A percentile compares a stretch with the other conserved stretches of the same genome.
phyloP scores from a whole-genome alignment of 2,797 vertebrate species.

The Semotilus atromaculatus region DNA sequence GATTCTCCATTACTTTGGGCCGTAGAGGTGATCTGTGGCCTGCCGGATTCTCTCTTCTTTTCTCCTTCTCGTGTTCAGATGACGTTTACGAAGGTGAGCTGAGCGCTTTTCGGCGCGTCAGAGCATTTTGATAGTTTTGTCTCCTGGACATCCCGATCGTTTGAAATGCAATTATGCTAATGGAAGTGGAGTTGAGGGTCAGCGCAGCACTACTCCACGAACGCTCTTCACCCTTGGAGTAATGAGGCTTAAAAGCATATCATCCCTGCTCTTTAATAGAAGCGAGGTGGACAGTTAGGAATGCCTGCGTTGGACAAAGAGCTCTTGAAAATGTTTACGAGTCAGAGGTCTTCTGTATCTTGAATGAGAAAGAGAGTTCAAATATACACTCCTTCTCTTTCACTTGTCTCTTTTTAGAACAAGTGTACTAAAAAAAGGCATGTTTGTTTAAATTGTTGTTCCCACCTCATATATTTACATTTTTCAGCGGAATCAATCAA shows the following conservation, averaged over 20 bases:
- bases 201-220: constrained; percentile 51
- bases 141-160: constrained; percentile 68
- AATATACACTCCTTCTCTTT: background rate
- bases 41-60: constrained; percentile 17
- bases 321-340: constrained; percentile 53
- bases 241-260: constrained; percentile 76
- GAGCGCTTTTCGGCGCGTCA: constrained; percentile 59
- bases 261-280: constrained; percentile 64
- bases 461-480: background rate
- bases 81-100: constrained; percentile 63
- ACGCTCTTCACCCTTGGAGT: constrained; percentile 68
- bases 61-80: constrained; percentile 46
- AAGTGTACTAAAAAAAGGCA: background rate
- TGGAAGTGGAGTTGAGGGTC: constrained; percentile 67
- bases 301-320: background rate
- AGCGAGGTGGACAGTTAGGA: constrained; percentile 50
- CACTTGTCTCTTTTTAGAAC: background rate
- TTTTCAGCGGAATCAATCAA: background rate
- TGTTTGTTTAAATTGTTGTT: background rate
- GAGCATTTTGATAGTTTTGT: constrained; percentile 66
- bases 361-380: constrained; percentile 38
- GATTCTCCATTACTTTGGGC: constrained; percentile 29
- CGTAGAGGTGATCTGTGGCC: background rate
- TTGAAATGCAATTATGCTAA: constrained; percentile 83
- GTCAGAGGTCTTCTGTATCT: constrained; percentile 50